phyloP scores from a whole-genome alignment of 2,888 invertebrate species.

The Hipparchia sbordonii region DNA sequence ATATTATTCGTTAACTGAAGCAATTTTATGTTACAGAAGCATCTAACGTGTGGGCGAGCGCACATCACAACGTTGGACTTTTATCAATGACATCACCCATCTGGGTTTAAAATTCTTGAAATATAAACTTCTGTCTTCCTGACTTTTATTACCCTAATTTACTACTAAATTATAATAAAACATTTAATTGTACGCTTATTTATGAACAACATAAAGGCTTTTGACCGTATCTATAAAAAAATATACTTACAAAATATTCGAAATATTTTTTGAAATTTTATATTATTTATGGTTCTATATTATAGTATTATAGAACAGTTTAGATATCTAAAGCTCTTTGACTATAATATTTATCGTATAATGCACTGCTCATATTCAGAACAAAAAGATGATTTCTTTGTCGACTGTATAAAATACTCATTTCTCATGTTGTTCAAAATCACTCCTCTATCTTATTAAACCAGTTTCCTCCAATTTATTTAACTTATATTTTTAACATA shows the following conservation, averaged over 20 bases:
- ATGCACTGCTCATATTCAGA: too few relatives aligned
- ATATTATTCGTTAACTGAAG: background rate
- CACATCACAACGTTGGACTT: background rate
- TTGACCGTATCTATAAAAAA: too few relatives aligned
- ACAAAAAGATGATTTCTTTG: background rate
- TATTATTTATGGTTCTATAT: too few relatives aligned
- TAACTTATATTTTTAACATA: too few relatives aligned
- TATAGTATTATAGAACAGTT: too few relatives aligned
- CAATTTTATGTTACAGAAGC: conserved; percentile 29
- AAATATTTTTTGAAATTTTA: too few relatives aligned
- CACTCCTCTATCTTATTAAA: background rate
- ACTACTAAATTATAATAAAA: conserved; percentile 5
- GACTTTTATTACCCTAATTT: conserved; percentile 22
- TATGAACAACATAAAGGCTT: too few relatives aligned
- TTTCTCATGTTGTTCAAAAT: too few relatives aligned
- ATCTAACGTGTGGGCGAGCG: conserved; percentile 19
- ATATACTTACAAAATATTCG: too few relatives aligned
- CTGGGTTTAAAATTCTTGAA: conserved; percentile 5
- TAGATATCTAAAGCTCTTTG: too few relatives aligned
- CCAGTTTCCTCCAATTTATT: background rate
- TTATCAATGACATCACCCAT: conserved; percentile 21
- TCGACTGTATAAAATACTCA: background rate
- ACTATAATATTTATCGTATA: too few relatives aligned
- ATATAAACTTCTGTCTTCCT: conserved; percentile 14
- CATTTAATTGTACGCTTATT: too few relatives aligned